Percentiles rank a stretch among this genome's conserved stretches.
Evolutionary conservation across 2,113 vertebrate genomes (phyloP).

Genomic region (Seriola dumerili): DNA sequence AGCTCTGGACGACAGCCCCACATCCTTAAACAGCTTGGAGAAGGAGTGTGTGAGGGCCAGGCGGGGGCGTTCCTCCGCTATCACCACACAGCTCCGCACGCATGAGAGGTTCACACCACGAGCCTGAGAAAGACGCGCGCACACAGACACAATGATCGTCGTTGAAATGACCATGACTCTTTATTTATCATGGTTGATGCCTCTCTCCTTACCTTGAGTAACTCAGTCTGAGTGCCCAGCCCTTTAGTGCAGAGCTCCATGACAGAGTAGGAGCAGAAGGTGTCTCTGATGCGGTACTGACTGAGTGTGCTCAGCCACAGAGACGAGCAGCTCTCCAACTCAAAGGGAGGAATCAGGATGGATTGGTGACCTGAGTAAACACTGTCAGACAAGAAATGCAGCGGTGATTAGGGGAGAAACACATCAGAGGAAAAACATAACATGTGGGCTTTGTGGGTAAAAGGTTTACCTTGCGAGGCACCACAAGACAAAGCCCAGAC

Average conservation of each 20-base stretch:
- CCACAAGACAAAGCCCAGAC: slow-evolving; percentile 98
- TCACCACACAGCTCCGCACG: slow-evolving; percentile 94
- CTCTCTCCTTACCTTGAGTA: slow-evolving; percentile 88
- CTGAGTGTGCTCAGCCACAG: slow-evolving; percentile 97
- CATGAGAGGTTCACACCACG: slow-evolving; percentile 95
- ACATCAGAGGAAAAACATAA: neutral
- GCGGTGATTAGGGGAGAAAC: neutral
- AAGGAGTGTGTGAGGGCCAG: slow-evolving; percentile 93
- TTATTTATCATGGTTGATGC: neutral
- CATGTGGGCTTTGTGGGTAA: neutral
- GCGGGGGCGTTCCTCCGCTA: slow-evolving; percentile 94
- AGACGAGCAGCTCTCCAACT: slow-evolving; percentile 95
- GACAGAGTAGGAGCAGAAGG: slow-evolving; percentile 98
- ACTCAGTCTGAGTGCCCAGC: slow-evolving; percentile 95
- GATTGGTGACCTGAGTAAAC: slow-evolving; percentile 99
- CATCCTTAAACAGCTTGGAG: slow-evolving; percentile 98
- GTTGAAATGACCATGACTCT: neutral
- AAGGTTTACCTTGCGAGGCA: slow-evolving; percentile 93
- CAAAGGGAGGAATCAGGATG: slow-evolving; percentile 96
- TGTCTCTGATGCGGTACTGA: slow-evolving; percentile 97
- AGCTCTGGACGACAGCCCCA: slow-evolving; percentile 92
- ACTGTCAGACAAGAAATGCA: slow-evolving; percentile 56
- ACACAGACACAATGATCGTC: neutral
- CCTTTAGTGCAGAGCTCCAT: slow-evolving; percentile 99
- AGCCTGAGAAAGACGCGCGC: slow-evolving; percentile 81